A percentile compares a stretch with the other conserved stretches of the same genome.
Conservation (phyloP, 1,140 invertebrate genomes). For the Pseudomyrmex dendroicus region DNA sequence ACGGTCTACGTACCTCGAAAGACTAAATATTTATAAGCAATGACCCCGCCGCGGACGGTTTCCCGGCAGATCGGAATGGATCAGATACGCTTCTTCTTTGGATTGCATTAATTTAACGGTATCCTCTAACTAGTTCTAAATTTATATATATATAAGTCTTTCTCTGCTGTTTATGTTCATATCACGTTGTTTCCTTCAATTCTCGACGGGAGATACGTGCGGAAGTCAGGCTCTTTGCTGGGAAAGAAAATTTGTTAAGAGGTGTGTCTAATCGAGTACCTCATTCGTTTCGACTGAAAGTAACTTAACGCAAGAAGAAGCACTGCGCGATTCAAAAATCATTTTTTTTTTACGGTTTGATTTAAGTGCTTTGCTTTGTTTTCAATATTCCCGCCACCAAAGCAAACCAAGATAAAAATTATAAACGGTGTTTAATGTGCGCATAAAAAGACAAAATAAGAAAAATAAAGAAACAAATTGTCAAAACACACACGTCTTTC, state of each 20-base stretch:
- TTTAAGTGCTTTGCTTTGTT: constrained; percentile 16
- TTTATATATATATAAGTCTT: constrained; percentile 6
- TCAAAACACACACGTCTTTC: neutral
- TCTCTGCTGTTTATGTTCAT: constrained; percentile 8
- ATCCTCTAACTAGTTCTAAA: constrained; percentile 15
- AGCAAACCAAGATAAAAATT: constrained; percentile 54
- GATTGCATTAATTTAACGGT: constrained; percentile 51
- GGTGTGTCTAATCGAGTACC: constrained; percentile 36
- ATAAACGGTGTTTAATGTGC: constrained; percentile 47
- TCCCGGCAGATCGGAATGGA: constrained; percentile 34
- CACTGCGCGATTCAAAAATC: neutral
- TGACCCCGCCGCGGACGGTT: constrained; percentile 22
- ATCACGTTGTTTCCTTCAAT: constrained; percentile 8
- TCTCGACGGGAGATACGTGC: neutral
- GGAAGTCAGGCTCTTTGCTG: neutral
- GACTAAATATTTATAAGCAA: constrained; percentile 64
- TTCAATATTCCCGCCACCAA: constrained; percentile 60
- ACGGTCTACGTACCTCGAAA: constrained; percentile 27
- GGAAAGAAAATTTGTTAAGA: constrained; percentile 23
- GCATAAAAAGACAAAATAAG: constrained; percentile 38
- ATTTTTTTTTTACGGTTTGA: constrained; percentile 14
- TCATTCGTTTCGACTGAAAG: constrained; percentile 49
- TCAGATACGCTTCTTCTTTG: constrained; percentile 58
- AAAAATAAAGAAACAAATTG: constrained; percentile 24
- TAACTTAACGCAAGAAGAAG: neutral